These are phyloP conservation scores for Tragopan temminckii DNA, from an alignment of 2,797 vertebrate species.

Conservation along the genomic window DNA sequence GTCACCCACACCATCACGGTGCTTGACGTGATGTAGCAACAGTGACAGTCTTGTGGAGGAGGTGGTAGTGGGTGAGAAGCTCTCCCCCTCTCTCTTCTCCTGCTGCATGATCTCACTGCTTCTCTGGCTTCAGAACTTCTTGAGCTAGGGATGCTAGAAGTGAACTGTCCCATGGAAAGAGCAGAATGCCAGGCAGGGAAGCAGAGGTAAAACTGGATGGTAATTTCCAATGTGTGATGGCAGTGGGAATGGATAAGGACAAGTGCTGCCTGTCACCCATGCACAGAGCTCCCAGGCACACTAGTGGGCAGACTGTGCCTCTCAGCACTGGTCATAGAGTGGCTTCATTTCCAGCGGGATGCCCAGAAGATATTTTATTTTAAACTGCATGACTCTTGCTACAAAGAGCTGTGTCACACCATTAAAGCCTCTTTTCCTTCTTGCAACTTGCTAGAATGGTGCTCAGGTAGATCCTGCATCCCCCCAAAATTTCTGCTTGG, in stretches of 20 bases:
- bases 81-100: not conserved
- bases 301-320: not conserved
- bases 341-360: constrained; percentile 26
- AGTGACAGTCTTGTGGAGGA: not conserved
- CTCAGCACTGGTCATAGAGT: not conserved
- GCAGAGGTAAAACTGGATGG: not conserved
- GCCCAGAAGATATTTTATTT: not conserved
- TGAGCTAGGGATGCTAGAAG: not conserved
- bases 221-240: not conserved
- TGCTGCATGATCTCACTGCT: not conserved
- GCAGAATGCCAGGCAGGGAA: not conserved
- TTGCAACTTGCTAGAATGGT: not conserved
- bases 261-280: not conserved
- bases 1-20: not conserved
- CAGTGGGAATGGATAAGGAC: not conserved
- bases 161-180: not conserved
- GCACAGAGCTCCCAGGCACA: not conserved
- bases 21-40: constrained; percentile 45
- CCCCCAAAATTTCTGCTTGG: not conserved
- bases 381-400: constrained; percentile 50
- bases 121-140: not conserved
- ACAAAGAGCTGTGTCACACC: constrained; percentile 33
- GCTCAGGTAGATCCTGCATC: not conserved
- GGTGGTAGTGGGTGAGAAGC: not conserved
- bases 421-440: constrained; percentile 44